Base-by-base conservation (phyloP, 2,888 invertebrate genomes). In the Xanthia icteritia region DNA sequence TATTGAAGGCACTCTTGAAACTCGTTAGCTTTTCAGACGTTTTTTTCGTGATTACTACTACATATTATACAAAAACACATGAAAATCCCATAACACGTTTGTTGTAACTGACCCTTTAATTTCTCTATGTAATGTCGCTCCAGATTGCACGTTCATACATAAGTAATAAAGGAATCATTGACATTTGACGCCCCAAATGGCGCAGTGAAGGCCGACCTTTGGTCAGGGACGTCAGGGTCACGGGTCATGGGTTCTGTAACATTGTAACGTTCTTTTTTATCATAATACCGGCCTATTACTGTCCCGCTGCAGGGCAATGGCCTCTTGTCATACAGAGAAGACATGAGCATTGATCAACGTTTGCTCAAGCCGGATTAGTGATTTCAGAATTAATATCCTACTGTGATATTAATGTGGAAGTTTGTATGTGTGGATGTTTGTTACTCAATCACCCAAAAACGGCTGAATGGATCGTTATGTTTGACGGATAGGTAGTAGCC, bases 101-200 rank as follows among this genome's bases (percentile, higher is more conserved):
- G 9, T 20, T 11, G 0, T 68, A 58, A 36, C 60, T n/a, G 6
- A 61, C 36, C 31, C 31, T 31, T 31, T 51, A 39, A 74, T 48
- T 11, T 54, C 13, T 60, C 0, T 61, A 67, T 54, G 54, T 61
- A 67, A 15, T 36, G 36, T 58, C 39, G 64, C 36, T 54, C 51
- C 42, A 65, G 39, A 45, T 73, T 65, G 17, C 51, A 66, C 39
- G 63, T 69, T 48, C 23, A 63, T 67, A 56, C 27, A 42, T 54
- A 67, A 73, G 69, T 73, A 67, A 51, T 65, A 72, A 20, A 76
- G 11, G 45, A 48, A 74, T 74, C 73, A 70, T 66, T 85, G 73
- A 63, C 77, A 85, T 77, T 85, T 72, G 61, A 54, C 56, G 51
- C 56, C 58, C 15, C 31, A 60, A 77, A 85, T 73, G 61, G 58